Evolutionary conservation across 1,140 invertebrate genomes (phyloP).

Genomic region (Popillia japonica): DNA sequence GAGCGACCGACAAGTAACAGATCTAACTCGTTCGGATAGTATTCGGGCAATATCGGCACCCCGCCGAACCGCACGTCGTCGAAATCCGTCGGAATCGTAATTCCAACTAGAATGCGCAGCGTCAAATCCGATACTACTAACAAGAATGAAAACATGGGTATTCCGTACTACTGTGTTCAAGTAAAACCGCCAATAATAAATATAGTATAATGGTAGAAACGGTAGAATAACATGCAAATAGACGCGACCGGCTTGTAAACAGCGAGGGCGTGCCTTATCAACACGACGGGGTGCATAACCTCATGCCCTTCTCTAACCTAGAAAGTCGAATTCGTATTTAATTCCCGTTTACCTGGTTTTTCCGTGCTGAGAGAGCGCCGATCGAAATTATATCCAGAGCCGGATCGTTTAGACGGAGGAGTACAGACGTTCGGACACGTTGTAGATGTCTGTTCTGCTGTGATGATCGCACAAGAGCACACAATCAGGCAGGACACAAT

Average conservation of each 20-base stretch:
- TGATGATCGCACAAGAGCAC: conserved; percentile 44
- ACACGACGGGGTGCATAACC: conserved; percentile 50
- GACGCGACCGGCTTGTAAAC: not conserved
- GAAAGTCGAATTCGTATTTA: conserved; percentile 39
- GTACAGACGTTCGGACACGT: conserved; percentile 44
- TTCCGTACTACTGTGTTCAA: not conserved
- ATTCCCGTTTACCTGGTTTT: conserved; percentile 39
- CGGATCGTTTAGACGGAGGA: not conserved
- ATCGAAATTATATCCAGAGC: conserved; percentile 7
- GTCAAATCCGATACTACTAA: conserved; percentile 29
- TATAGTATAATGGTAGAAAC: not conserved
- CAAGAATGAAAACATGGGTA: conserved; percentile 34
- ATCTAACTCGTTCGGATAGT: not conserved
- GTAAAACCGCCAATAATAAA: conserved; percentile 33
- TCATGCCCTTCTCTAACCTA: conserved; percentile 53
- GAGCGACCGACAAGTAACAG: not conserved
- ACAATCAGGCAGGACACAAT: conserved; percentile 55
- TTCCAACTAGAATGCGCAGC: conserved; percentile 34
- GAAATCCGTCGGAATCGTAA: not conserved
- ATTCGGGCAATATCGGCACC: not conserved
- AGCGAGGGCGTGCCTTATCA: conserved; percentile 47
- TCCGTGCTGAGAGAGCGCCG: conserved; percentile 2
- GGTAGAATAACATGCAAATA: not conserved
- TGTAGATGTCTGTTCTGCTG: not conserved
- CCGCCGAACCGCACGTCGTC: not conserved